Base-by-base conservation (phyloP, 2,113 vertebrate species). In the Corydoras sp. region DNA sequence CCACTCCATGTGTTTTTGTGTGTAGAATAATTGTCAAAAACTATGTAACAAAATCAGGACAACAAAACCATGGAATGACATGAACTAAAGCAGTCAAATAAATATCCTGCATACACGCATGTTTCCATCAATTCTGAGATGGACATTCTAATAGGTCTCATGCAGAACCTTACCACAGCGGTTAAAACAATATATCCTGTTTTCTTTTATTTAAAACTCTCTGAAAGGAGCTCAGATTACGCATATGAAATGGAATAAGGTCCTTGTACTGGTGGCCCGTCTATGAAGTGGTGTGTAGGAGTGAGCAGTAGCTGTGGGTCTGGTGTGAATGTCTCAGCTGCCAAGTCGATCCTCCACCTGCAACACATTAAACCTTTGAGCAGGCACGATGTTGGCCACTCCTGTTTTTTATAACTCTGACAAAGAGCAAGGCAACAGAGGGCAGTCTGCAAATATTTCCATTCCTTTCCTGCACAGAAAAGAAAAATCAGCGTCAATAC, bases 301-400 rank as follows among this genome's bases (percentile, higher is more conserved):
- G 55, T 67, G 58, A 71, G 24, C 49, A 63, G 72, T 67, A 71
- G 76, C 75, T 72, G 65, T 61, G 61, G 77, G 62, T 51, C 67
- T 78, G 35, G 58, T 68, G 66, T 68, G 70, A 73, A 82, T 81
- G 85, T 82, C 81, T 80, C 55, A 31, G 69, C 76, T 72, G 29
- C 68, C 79, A 83, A 61, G 43, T 71, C 75, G 67, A 76, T 79
- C 85, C 83, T 84, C 82, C 82, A 76, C 77, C 74, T 83, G 83
- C 55, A 53, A 48, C 60, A 54, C 50, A 75, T 84, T 73, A 79
- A 72, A 81, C 65, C 79, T 67, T 66, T 69, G 65, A 79, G 73
- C 67, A 68, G 65, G 64, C 81, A 63, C 66, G 68, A 61, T 58
- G 54, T 65, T 56, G 29, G 66, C 66, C 56, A 56, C 55, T 65